Evolutionary conservation across 2,113 vertebrate species (phyloP).

Genomic region (Gambusia holbrooki): DNA sequence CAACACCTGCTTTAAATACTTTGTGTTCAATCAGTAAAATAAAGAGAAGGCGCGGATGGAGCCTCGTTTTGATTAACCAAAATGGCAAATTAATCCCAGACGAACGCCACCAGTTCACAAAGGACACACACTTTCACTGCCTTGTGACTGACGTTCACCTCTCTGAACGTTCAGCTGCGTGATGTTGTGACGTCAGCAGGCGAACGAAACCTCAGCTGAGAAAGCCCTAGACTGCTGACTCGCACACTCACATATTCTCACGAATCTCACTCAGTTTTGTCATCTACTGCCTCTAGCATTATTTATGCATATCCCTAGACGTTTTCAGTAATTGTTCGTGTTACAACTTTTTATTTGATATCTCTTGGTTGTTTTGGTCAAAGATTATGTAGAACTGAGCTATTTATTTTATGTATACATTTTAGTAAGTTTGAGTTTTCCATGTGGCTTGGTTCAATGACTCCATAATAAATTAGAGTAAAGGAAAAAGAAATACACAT

Average conservation of each 20-base stretch:
- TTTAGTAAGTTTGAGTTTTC: too few species aligned
- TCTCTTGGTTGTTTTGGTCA: background rate
- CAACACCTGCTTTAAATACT: background rate
- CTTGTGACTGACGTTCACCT: conserved; percentile 30
- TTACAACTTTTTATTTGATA: background rate
- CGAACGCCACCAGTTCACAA: too few species aligned
- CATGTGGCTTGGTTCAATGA: too few species aligned
- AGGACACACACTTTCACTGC: background rate
- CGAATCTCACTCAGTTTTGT: background rate
- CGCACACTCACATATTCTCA: background rate
- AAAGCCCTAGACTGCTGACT: background rate
- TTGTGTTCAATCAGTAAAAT: background rate
- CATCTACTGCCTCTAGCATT: background rate
- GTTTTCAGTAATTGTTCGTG: background rate
- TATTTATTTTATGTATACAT: too few species aligned
- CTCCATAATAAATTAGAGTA: too few species aligned
- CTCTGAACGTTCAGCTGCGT: conserved; percentile 38
- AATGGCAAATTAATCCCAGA: background rate
- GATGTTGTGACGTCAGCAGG: conserved; percentile 39
- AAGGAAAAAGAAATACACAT: too few species aligned
- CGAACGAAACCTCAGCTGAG: conserved; percentile 17
- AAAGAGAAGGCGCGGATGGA: background rate
- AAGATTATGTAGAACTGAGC: background rate
- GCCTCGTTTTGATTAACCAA: conserved; percentile 1
- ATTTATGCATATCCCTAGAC: too few species aligned